These are phyloP conservation scores for Pseudomyrmex sp. DNA, from an alignment of 1,140 invertebrate species.

Conservation along the genomic window DNA sequence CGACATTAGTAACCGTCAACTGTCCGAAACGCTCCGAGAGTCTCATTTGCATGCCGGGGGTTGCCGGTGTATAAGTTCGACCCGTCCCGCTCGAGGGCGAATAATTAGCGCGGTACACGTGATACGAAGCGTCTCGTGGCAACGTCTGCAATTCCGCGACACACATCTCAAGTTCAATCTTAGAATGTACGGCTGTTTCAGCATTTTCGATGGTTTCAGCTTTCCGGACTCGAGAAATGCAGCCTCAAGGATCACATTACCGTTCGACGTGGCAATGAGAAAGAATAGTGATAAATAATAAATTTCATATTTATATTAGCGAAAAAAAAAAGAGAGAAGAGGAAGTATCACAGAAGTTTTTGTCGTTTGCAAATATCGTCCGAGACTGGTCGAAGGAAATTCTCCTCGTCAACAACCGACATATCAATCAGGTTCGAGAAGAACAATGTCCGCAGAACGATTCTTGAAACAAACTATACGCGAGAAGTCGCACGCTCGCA, in stretches of 20 bases:
- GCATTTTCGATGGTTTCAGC: slow-evolving; percentile 22
- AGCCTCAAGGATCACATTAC: background rate
- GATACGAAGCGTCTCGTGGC: background rate
- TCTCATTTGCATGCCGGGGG: slow-evolving; percentile 73
- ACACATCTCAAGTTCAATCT: slow-evolving; percentile 3
- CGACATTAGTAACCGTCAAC: slow-evolving; percentile 68
- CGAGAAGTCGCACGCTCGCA: background rate
- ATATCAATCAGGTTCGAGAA: background rate
- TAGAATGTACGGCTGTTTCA: slow-evolving; percentile 3
- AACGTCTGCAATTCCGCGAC: no score
- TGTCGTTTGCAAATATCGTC: no score
- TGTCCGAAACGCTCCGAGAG: slow-evolving; percentile 63
- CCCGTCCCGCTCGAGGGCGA: background rate
- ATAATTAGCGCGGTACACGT: slow-evolving; percentile 29
- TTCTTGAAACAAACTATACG: no score
- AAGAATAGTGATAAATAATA: no score
- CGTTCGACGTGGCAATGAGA: background rate
- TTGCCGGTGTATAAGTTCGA: slow-evolving; percentile 58
- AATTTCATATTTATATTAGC: no score
- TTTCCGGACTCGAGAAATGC: background rate
- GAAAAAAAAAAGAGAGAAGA: no score
- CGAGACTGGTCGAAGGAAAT: background rate
- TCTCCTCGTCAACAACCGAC: background rate
- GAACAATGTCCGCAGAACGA: no score
- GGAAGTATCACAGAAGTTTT: no score